Evolutionary conservation across 2,888 invertebrate genomes (phyloP).

Genomic region (Agonum fuliginosum): DNA sequence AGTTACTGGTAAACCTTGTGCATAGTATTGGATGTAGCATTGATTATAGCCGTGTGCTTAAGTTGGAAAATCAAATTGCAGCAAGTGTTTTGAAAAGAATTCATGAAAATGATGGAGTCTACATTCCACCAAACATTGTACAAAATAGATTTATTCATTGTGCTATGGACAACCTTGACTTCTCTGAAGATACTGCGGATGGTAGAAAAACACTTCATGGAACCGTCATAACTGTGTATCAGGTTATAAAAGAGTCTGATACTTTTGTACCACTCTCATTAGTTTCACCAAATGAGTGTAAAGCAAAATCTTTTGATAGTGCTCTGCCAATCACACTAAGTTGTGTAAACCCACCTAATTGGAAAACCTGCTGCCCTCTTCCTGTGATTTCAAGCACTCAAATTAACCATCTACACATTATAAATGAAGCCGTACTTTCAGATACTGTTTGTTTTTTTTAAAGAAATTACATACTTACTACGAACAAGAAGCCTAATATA

Average conservation of each 20-base stretch:
- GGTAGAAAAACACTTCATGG: conserved; percentile 17
- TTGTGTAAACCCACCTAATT: conserved; percentile 13
- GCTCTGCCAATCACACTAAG: not conserved
- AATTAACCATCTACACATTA: not conserved
- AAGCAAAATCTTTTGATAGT: conserved; percentile 6
- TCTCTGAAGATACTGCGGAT: conserved; percentile 25
- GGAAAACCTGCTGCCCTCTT: not conserved
- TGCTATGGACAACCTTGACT: conserved; percentile 31
- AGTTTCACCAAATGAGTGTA: conserved; percentile 6
- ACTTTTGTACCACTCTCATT: conserved; percentile 3
- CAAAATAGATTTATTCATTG: conserved; percentile 29
- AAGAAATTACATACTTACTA: conserved; percentile 4
- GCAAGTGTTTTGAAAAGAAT: not conserved
- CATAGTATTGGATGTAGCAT: not conserved
- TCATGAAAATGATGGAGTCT: conserved; percentile 12
- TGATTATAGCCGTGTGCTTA: not conserved
- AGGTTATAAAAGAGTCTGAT: conserved; percentile 26
- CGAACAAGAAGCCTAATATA: not conserved
- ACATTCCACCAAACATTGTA: conserved; percentile 1
- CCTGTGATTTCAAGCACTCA: conserved; percentile 7
- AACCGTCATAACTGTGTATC: conserved; percentile 24
- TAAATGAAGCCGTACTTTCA: not conserved
- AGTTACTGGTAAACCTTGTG: conserved; percentile 26
- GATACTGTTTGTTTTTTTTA: conserved; percentile 11
- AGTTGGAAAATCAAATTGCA: not conserved